Evolutionary conservation across 30 jellyfish, hydroid and myxozoan genomes (phyloP).

Genomic region (Hydra vulgaris): DNA sequence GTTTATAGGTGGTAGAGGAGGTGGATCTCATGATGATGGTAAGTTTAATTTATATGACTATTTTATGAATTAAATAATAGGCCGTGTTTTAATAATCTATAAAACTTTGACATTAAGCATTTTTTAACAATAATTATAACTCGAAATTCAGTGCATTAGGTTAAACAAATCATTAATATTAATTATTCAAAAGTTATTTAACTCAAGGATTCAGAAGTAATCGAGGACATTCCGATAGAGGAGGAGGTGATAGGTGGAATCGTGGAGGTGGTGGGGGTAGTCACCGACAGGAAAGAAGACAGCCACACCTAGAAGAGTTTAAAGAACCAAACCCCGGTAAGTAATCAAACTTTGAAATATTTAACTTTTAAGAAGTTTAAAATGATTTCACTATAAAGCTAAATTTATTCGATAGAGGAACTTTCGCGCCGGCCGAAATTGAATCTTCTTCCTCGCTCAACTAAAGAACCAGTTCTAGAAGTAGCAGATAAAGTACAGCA

Average conservation of each 20-base stretch:
- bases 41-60: no score
- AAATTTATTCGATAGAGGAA: slow-evolving; percentile 45
- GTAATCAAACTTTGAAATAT: background rate
- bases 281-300: slow-evolving; percentile 48
- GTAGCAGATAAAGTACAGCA: slow-evolving; percentile 67
- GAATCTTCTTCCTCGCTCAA: slow-evolving; percentile 78
- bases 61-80: no score
- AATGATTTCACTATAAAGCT: no score
- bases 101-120: no score
- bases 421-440: slow-evolving; percentile 67
- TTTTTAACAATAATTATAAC: background rate
- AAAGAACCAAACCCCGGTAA: slow-evolving; percentile 77
- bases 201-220: background rate
- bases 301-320: slow-evolving; percentile 59
- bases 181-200: background rate
- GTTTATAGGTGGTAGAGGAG: slow-evolving; percentile 26
- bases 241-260: slow-evolving; percentile 44
- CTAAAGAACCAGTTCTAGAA: slow-evolving; percentile 65
- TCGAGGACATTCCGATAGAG: slow-evolving; percentile 2
- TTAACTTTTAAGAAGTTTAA: no score
- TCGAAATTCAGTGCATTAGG: background rate
- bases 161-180: no score
- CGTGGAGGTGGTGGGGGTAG: slow-evolving; percentile 58
- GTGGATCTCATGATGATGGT: slow-evolving; percentile 51
- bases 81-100: no score